A percentile compares a stretch with the other conserved stretches of the same genome.
Conservation (phyloP, 1,140 invertebrate species). For the Drosophila tropicalis region DNA sequence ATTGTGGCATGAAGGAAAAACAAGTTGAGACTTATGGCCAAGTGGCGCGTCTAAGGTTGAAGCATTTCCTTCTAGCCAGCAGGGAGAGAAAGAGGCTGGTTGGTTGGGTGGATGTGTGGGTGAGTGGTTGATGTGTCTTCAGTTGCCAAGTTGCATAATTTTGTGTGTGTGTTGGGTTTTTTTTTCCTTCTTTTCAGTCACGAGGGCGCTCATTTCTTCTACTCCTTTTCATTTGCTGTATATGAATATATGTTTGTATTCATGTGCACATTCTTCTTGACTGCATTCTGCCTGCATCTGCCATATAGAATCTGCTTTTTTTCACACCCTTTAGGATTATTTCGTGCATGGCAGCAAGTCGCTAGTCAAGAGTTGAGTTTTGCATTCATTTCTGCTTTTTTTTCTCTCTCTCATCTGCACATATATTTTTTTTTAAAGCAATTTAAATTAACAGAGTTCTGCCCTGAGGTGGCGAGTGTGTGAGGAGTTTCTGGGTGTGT, state of each 20-base stretch:
- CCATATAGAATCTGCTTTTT: constrained; percentile 43
- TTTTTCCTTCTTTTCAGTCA: constrained; percentile 53
- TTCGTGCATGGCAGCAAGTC: constrained; percentile 65
- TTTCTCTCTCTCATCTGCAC: constrained; percentile 14
- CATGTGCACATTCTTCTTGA: constrained; percentile 60
- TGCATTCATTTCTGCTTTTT: constrained; percentile 12
- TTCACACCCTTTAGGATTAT: constrained; percentile 80
- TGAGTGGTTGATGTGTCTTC: constrained; percentile 50
- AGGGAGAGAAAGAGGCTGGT: background rate
- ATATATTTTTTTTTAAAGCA: constrained; percentile 66
- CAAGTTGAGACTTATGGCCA: constrained; percentile 33
- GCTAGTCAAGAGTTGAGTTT: constrained; percentile 6
- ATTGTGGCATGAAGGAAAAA: background rate
- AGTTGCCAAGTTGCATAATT: constrained; percentile 76
- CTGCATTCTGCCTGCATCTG: constrained; percentile 50
- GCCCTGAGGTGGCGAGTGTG: constrained; percentile 14
- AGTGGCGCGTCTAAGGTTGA: constrained; percentile 45
- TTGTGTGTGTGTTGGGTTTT: constrained; percentile 27
- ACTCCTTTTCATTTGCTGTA: constrained; percentile 7
- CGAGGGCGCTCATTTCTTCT: constrained; percentile 59
- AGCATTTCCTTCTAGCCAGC: background rate
- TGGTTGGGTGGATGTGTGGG: constrained; percentile 18
- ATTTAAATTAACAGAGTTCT: constrained; percentile 74
- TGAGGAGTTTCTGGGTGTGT: constrained; percentile 18
- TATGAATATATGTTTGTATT: constrained; percentile 12